These are phyloP conservation scores for Valencia hispanica DNA, from an alignment of 2,797 vertebrate genomes.

Conservation along the genomic window DNA sequence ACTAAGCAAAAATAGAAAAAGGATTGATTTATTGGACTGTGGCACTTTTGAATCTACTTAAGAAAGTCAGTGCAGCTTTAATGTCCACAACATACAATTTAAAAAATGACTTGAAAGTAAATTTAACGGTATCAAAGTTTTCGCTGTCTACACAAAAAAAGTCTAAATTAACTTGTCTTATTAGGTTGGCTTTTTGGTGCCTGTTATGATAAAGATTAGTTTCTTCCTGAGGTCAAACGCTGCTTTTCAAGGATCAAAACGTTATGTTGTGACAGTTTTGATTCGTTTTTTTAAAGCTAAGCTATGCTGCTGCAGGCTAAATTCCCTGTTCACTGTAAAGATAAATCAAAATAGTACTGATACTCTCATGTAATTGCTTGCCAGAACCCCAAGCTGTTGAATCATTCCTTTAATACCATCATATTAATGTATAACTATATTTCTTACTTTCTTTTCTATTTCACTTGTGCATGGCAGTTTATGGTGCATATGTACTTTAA, in stretches of 20 bases:
- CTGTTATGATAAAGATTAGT: neutral
- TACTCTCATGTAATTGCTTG: constrained; percentile 2
- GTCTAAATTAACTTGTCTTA: neutral
- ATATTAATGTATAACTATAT: constrained; percentile 7
- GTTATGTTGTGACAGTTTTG: neutral
- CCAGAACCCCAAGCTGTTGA: constrained; percentile 12
- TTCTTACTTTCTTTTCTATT: neutral
- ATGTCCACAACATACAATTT: neutral
- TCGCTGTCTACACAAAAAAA: neutral
- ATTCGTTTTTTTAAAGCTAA: constrained; percentile 21
- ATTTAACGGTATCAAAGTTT: neutral
- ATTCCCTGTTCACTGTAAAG: neutral
- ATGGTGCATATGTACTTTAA: constrained; percentile 12
- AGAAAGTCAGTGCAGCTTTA: constrained; percentile 2
- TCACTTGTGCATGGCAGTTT: neutral
- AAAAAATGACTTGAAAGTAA: neutral
- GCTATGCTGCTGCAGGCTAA: neutral
- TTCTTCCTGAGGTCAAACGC: neutral
- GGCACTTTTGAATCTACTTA: neutral
- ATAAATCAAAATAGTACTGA: neutral
- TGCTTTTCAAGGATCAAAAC: neutral
- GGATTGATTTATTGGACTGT: neutral
- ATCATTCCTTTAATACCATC: neutral
- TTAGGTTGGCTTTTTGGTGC: neutral
- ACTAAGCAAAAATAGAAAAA: neutral